Conservation (phyloP, 2,888 invertebrate species). For the Stenolophus ochropezus region DNA sequence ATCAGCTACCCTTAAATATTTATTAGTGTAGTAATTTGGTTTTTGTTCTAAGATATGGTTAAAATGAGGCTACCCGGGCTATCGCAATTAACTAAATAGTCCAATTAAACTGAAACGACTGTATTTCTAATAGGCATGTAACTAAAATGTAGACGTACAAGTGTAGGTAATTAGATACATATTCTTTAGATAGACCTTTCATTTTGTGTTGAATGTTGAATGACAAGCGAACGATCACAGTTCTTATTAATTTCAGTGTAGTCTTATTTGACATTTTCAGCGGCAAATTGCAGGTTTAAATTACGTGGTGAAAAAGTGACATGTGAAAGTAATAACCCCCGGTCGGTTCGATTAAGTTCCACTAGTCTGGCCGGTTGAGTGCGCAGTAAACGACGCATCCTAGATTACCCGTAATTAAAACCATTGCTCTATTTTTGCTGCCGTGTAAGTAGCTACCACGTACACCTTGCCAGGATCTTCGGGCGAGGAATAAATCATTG, state of each 20-base stretch:
- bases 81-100: no score
- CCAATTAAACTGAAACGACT: no score
- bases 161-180: no score
- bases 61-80: no score
- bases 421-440: conserved; percentile 22
- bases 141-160: no score
- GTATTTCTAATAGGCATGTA: no score
- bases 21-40: no score
- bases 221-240: background rate
- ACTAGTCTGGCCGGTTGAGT: background rate
- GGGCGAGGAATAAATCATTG: conserved; percentile 12
- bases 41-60: no score
- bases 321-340: background rate
- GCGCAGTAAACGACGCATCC: conserved; percentile 26
- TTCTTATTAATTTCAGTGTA: background rate
- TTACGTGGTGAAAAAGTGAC: background rate
- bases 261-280: background rate
- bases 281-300: background rate
- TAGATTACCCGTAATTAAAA: conserved; percentile 35
- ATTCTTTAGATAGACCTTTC: no score
- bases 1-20: no score
- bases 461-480: conserved; percentile 5
- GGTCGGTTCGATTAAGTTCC: background rate
- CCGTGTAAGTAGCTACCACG: background rate
- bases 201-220: no score